Percentiles rank a stretch among this genome's conserved stretches.
Conservation (phyloP, 2,113 vertebrate genomes). For the Budorcas taxicolor region DNA sequence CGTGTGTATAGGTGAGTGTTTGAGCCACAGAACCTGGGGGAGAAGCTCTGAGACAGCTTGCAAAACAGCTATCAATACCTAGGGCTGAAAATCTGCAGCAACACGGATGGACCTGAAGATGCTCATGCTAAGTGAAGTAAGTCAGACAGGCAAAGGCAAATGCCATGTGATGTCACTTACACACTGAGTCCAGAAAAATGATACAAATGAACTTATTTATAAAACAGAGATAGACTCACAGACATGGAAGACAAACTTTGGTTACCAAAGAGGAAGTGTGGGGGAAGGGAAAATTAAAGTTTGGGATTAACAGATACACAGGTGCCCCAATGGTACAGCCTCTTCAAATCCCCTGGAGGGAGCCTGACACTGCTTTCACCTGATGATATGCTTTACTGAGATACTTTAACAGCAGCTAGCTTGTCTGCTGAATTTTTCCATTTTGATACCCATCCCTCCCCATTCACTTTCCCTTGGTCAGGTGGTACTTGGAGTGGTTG, state of each 20-base stretch:
- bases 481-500: not conserved
- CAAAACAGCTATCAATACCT: not conserved
- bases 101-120: not conserved
- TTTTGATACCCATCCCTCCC: not conserved
- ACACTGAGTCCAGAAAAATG: not conserved
- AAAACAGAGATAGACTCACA: not conserved
- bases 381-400: not conserved
- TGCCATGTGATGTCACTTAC: not conserved
- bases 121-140: not conserved
- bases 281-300: not conserved
- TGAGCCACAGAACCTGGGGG: not conserved
- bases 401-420: not conserved
- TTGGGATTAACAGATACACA: not conserved
- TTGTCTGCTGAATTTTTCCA: not conserved
- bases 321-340: not conserved
- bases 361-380: not conserved
- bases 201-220: not conserved
- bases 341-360: not conserved
- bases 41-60: not conserved
- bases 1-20: not conserved
- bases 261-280: not conserved
- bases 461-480: not conserved
- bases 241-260: not conserved
- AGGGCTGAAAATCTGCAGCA: not conserved
- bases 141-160: not conserved